A percentile compares a stretch with the other conserved stretches of the same genome.
These are phyloP conservation scores for Anas flavirostris DNA, from an alignment of 2,797 vertebrate species.

Conservation along the genomic window DNA sequence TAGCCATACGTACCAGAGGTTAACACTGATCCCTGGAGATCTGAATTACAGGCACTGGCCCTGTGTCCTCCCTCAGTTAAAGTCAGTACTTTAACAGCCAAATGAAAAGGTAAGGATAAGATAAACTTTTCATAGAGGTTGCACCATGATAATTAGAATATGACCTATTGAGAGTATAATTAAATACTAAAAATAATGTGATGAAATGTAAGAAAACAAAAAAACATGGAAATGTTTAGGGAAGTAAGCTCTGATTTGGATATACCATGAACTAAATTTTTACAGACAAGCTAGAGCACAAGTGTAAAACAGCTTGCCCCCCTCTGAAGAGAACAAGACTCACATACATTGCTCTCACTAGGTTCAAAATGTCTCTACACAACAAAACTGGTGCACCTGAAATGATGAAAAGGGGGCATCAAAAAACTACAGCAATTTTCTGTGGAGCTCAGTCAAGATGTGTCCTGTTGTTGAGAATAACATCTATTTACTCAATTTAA, in stretches of 20 bases:
- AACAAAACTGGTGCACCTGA: background rate
- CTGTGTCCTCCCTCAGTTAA: background rate
- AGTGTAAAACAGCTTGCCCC: background rate
- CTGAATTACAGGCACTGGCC: background rate
- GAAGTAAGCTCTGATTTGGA: background rate
- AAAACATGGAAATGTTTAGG: background rate
- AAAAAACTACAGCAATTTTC: background rate
- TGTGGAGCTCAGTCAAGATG: background rate
- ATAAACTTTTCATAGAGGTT: background rate
- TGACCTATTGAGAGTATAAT: background rate
- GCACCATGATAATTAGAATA: background rate
- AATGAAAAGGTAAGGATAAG: background rate
- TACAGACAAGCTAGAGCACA: background rate
- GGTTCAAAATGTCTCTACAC: background rate
- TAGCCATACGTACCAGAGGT: accelerated
- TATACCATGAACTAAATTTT: background rate
- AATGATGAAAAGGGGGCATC: background rate
- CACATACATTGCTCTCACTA: background rate
- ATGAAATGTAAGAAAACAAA: background rate
- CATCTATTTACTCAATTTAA: background rate
- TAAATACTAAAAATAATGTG: background rate
- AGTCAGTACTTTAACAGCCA: background rate
- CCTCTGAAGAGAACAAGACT: background rate
- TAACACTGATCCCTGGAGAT: background rate
- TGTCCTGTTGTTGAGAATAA: background rate